Evolutionary conservation across 1,140 invertebrate genomes (phyloP).

Genomic region (Rhagoletis zephyria): DNA sequence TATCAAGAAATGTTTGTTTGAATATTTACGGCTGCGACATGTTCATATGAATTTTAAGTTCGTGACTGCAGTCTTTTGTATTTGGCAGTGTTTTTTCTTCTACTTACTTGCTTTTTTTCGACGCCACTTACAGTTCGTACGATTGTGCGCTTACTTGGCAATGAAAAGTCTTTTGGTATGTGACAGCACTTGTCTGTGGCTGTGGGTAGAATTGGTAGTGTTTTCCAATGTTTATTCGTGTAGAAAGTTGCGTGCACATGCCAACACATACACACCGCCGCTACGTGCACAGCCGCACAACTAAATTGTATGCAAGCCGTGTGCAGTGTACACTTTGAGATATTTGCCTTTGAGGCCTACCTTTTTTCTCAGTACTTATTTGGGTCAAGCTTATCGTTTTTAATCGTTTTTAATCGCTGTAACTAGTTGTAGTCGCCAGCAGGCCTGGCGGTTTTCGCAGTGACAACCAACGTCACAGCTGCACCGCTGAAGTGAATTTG

Average conservation of each 20-base stretch:
- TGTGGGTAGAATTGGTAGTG: not conserved
- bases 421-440: not conserved
- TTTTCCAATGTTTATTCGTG: constrained; percentile 26
- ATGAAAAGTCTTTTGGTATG: not conserved
- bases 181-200: not conserved
- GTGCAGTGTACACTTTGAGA: not conserved
- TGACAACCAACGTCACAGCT: not conserved
- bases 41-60: constrained; percentile 29
- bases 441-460: not conserved
- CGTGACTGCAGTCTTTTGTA: constrained; percentile 17
- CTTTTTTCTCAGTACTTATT: constrained; percentile 4
- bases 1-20: not conserved
- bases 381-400: constrained; percentile 37
- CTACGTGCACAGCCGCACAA: not conserved
- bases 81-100: not conserved
- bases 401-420: constrained; percentile 31
- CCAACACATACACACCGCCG: not conserved
- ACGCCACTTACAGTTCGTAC: not conserved
- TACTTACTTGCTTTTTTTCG: not conserved
- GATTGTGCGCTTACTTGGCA: constrained; percentile 1
- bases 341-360: not conserved
- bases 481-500: not conserved
- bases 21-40: not conserved
- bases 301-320: not conserved
- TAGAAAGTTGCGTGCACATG: constrained; percentile 35